phyloP scores from a whole-genome alignment of 2,797 vertebrate genomes.

The Tragopan temminckii region DNA sequence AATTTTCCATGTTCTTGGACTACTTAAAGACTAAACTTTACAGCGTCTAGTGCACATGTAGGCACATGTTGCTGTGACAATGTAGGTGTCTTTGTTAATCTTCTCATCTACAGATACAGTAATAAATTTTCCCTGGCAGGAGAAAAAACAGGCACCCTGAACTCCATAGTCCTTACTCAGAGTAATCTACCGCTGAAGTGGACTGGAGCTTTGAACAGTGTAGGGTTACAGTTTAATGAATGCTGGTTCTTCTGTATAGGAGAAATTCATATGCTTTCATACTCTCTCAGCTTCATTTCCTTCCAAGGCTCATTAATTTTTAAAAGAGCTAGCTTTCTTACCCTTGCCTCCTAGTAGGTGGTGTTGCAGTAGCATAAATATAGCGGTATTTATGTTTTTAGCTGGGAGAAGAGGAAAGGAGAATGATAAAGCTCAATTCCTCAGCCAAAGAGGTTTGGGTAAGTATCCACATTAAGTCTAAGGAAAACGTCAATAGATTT shows the following conservation, averaged over 20 bases:
- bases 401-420: conserved; percentile 37
- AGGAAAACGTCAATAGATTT: conserved; percentile 23
- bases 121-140: conserved; percentile 53
- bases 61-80: not conserved
- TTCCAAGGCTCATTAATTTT: conserved; percentile 77
- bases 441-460: conserved; percentile 45
- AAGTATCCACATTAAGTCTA: conserved; percentile 36
- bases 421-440: conserved; percentile 58
- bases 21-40: not conserved
- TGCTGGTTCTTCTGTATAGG: conserved; percentile 58
- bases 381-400: conserved; percentile 55
- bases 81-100: conserved; percentile 8
- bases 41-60: not conserved
- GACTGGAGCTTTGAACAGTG: conserved; percentile 49
- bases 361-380: conserved; percentile 67
- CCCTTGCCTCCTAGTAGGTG: conserved; percentile 67
- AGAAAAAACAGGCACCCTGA: not conserved
- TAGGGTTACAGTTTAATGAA: conserved; percentile 71
- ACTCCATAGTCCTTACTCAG: conserved; percentile 28
- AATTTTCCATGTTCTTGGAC: not conserved
- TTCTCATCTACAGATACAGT: conserved; percentile 16
- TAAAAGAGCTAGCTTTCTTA: conserved; percentile 73
- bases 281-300: conserved; percentile 74
- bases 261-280: conserved; percentile 72
- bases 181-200: conserved; percentile 44